Base-by-base conservation (phyloP, 2,113 vertebrate species). In the Murina feae region DNA sequence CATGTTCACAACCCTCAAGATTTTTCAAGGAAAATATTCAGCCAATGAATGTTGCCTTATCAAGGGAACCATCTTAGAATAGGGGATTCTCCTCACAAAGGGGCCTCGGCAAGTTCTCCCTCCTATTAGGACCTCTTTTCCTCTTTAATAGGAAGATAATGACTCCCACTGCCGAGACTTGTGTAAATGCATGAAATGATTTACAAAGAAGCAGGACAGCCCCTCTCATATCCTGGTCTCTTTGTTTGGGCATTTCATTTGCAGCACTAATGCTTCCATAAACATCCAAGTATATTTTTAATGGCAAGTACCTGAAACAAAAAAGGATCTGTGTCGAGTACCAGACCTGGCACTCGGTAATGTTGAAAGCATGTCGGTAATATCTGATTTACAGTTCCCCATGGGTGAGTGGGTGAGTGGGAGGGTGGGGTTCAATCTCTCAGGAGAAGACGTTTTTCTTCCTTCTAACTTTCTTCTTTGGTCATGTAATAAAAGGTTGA, bases 321-420 rank as follows among this genome's bases (percentile, higher is more conserved):
- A 96, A 96, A 76, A 75, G 96, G 91, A 95, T 90, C 95, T 93
- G 74, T 75, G 93, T 71, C 93, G 93, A 96, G 91, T 79, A 86
- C 79, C 93, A 97, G 90, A 96, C 90, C 92, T 98, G 96, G 97
- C 96, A 94, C 85, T 86, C 81, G 68, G 20, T 88, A 58, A 83
- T 93, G 88, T 3, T 68, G 95, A 92, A 51, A 95, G 35, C 74
- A 72, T 95, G 96, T 35, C 65, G 89, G 97, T 97, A 98, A 94
- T 44, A 23, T 96, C 97, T 98, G 97, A 98, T 98, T 98, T 98
- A 98, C 94, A 95, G 84, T 80, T 98, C 97, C 90, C 93, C 66
- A 79, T 97, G 97, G 96, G 91, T 97, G 97, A 90, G 97, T 98
- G 97, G 97, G 96, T 95, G 96, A 94, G 97, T 97, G 97, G 94